Conservation (phyloP, 1,140 invertebrate species). For the Meloidogyne exigua region DNA sequence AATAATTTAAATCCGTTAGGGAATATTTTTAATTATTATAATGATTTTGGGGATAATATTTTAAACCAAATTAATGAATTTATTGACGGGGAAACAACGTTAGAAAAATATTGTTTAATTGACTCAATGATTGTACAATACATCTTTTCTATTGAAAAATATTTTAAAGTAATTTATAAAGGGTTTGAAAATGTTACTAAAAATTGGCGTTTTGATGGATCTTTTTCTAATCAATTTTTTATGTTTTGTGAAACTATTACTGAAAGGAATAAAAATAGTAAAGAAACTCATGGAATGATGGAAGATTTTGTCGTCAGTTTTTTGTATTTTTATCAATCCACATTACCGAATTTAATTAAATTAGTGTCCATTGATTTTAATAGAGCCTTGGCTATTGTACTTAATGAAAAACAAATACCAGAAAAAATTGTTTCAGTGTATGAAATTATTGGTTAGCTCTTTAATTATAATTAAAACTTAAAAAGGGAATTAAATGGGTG, state of each 20-base stretch:
- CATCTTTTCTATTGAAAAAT: no score
- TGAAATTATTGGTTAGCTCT: background rate
- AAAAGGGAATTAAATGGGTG: no score
- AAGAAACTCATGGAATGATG: background rate
- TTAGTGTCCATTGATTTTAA: background rate
- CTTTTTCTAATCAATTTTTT: background rate
- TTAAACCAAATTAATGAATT: no score
- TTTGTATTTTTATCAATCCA: background rate
- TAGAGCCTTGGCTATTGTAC: background rate
- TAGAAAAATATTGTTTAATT: no score
- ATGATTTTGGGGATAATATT: no score
- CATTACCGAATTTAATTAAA: background rate
- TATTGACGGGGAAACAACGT: no score
- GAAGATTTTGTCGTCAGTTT: background rate
- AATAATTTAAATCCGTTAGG: no score
- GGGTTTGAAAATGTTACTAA: background rate
- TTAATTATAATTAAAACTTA: no score
- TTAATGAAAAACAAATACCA: background rate
- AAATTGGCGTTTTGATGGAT: background rate
- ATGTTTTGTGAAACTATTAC: background rate
- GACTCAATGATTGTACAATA: no score
- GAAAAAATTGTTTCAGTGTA: background rate
- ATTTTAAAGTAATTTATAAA: background rate
- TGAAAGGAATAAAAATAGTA: background rate
- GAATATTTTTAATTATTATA: no score